A percentile compares a stretch with the other conserved stretches of the same genome.
These are phyloP conservation scores for Harlomillsia oculata DNA, from an alignment of 1,140 invertebrate species.

Conservation along the genomic window DNA sequence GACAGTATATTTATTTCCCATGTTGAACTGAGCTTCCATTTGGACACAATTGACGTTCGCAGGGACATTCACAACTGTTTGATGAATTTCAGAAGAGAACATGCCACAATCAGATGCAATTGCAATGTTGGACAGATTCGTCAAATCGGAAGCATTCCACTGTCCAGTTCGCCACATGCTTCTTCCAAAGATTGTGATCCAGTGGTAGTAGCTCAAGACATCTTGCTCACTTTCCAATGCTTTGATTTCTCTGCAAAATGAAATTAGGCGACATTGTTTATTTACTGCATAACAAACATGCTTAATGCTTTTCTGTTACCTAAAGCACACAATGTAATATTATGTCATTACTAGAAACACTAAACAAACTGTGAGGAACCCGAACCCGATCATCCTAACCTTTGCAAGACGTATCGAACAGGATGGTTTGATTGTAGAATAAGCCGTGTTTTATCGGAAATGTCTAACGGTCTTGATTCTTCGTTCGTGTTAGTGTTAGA, in stretches of 20 bases:
- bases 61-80: conserved; percentile 27
- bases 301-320: neutral
- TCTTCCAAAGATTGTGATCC: conserved; percentile 31
- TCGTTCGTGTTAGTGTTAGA: neutral
- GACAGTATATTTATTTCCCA: conserved; percentile 33
- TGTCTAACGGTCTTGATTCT: conserved; percentile 15
- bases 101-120: conserved; percentile 28
- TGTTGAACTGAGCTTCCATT: conserved; percentile 8
- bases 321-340: too few relatives aligned
- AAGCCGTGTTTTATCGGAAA: conserved; percentile 31
- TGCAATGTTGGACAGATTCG: conserved; percentile 11
- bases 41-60: neutral
- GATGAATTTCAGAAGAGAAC: conserved; percentile 33
- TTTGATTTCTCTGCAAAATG: conserved; percentile 25
- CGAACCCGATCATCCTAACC: conserved; percentile 10
- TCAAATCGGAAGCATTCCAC: neutral
- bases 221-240: neutral
- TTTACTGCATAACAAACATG: neutral
- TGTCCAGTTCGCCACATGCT: neutral
- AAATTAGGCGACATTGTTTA: neutral
- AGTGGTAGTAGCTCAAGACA: conserved; percentile 19
- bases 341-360: neutral
- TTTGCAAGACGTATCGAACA: conserved; percentile 29
- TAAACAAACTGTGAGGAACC: neutral
- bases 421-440: conserved; percentile 33